Evolutionary conservation across 2,888 invertebrate genomes (phyloP), one percentile per base, ranked within the genome.

Genomic region (Agrochola circellaris): DNA sequence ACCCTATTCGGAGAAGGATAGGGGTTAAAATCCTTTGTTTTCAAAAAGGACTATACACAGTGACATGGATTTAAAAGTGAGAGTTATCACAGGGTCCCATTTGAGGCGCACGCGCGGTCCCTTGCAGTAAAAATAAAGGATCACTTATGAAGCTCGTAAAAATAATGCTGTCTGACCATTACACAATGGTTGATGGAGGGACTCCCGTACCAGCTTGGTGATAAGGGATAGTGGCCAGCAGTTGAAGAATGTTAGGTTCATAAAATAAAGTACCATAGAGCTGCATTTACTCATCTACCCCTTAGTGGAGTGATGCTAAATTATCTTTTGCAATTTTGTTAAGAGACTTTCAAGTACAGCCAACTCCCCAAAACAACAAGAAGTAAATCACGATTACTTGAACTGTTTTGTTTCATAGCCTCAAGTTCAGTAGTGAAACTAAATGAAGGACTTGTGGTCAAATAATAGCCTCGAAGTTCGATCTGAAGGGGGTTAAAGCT

Each of bases 81-180:
- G 96, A 96, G 96, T 96, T 96, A 96, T 96, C 96, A 96, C 96
- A 84, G 94, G 92, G 94, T 91, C 93, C 95, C 96, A 96, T 96
- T 96, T 96, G 94, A 89, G 87, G 90, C 95, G 96, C 96, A 96
- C 96, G 96, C 96, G 96, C 96, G 95, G 90, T 93, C 90, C 69
- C 94, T 94, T 93, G 91, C 93, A 92, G 88, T 89, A 90, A 92
- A 93, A 90, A 81, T 62, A 87, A 91, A 90, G 86, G 85, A 88
- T 88, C 87, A 88, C 84, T 85, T 87, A 88, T 88, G 80, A 85
- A 82, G 72, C 85, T 93, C 94, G 93, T 95, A 94, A 95, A 95
- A 94, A 92, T 93, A 92, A 92, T 91, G 91, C 89, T 75, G 91
- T 90, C 89, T 89, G 90, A 83, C 88, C 88, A 88, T 88, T 88